Evolutionary conservation across 2,888 invertebrate species (phyloP).

Genomic region (Drosophila emarginata): DNA sequence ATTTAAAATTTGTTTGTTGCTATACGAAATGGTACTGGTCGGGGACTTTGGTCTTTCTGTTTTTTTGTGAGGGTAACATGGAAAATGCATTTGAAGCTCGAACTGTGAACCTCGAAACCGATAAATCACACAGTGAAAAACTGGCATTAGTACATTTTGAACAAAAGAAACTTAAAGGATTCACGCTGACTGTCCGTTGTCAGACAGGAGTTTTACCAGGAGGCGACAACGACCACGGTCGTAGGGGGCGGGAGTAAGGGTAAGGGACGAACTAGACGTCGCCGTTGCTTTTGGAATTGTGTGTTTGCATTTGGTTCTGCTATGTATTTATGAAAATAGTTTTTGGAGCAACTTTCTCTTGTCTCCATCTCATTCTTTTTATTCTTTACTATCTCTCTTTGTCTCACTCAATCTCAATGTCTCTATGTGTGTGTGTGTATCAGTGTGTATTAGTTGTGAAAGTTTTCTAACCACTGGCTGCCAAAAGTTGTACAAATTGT

Average conservation of each 20-base stretch:
- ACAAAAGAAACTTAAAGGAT: conserved; percentile 75
- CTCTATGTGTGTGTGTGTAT: conserved; percentile 9
- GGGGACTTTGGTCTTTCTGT: background rate
- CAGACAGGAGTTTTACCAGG: conserved; percentile 17
- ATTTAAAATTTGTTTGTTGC: conserved; percentile 67
- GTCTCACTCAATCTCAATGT: background rate
- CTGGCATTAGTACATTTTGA: conserved; percentile 73
- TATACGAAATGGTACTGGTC: conserved; percentile 31
- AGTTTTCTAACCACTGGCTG: conserved; percentile 67
- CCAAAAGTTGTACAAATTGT: conserved; percentile 74
- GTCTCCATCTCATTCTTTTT: conserved; percentile 17
- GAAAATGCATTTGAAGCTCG: conserved; percentile 78
- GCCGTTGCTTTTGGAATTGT: conserved; percentile 21
- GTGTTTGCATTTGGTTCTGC: conserved; percentile 53
- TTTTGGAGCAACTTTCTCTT: conserved; percentile 41
- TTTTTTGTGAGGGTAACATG: conserved; percentile 48
- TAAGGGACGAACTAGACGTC: conserved; percentile 31
- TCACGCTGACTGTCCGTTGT: conserved; percentile 59
- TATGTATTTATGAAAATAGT: conserved; percentile 73
- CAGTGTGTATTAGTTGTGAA: conserved; percentile 41
- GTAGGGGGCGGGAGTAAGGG: no score
- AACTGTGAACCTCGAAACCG: conserved; percentile 76
- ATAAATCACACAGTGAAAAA: conserved; percentile 79
- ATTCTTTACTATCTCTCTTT: background rate
- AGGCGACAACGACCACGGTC: background rate